Evolutionary conservation across 2,888 invertebrate genomes (phyloP).

Genomic region (Hypolimnas misippus): DNA sequence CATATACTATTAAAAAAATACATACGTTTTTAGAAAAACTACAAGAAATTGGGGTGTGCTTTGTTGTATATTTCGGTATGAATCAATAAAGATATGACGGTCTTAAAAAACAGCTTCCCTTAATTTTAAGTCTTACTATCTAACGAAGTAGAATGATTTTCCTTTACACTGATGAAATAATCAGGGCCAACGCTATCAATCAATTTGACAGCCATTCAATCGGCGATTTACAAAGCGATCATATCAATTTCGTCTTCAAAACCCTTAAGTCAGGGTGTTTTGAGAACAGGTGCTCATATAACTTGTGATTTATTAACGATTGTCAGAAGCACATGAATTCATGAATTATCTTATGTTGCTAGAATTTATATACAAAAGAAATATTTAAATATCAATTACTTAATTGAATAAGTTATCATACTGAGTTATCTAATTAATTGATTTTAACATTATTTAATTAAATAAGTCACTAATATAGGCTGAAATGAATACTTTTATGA

Average conservation of each 20-base stretch:
- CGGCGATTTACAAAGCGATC: conserved; percentile 39
- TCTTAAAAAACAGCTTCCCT: not conserved
- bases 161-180: conserved; percentile 16
- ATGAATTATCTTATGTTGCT: not conserved
- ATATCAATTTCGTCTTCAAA: conserved; percentile 31
- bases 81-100: not conserved
- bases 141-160: not conserved
- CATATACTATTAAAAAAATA: too few relatives aligned
- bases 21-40: too few relatives aligned
- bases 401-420: too few relatives aligned
- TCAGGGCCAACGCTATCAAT: conserved; percentile 36
- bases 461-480: too few relatives aligned
- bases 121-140: not conserved
- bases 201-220: conserved; percentile 42
- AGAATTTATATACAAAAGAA: not conserved
- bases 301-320: conserved; percentile 16
- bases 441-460: too few relatives aligned
- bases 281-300: conserved; percentile 30
- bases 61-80: not conserved
- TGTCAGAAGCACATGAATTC: not conserved
- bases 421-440: too few relatives aligned
- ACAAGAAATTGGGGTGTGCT: too few relatives aligned
- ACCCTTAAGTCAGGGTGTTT: conserved; percentile 17
- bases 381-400: too few relatives aligned
- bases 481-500: too few relatives aligned